These are phyloP conservation scores for Aphelocoma coerulescens DNA, from an alignment of 2,113 vertebrate species.

Conservation along the genomic window DNA sequence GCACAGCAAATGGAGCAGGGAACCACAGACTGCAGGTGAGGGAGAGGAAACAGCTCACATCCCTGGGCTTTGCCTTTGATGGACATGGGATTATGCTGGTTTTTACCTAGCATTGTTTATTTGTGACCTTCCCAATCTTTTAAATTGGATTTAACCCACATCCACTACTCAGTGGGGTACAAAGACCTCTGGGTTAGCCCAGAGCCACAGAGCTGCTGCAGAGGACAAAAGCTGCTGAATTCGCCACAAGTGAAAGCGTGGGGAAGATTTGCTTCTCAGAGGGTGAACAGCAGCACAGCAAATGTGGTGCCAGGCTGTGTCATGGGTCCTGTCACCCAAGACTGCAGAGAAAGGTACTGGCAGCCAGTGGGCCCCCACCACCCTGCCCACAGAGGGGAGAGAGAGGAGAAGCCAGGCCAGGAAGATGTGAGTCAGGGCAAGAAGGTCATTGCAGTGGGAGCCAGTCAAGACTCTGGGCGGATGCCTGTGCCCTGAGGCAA, in stretches of 20 bases:
- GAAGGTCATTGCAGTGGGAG: conserved; percentile 17
- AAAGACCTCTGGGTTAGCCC: not conserved
- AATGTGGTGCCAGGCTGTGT: not conserved
- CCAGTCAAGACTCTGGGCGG: not conserved
- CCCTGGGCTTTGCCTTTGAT: not conserved
- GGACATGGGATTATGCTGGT: not conserved
- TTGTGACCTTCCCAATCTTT: not conserved
- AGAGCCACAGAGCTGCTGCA: not conserved
- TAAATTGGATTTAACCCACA: not conserved
- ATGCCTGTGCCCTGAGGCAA: not conserved
- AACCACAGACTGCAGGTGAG: not conserved
- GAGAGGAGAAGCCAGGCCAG: not conserved
- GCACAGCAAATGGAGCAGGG: not conserved
- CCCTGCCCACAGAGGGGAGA: not conserved
- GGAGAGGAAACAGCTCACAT: not conserved
- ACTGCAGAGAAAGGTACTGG: not conserved
- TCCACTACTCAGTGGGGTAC: not conserved
- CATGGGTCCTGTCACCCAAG: not conserved
- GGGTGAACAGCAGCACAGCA: not conserved
- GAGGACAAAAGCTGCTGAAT: not conserved
- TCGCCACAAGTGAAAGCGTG: rapidly evolving
- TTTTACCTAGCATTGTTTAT: not conserved
- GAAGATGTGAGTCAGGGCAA: conserved; percentile 34
- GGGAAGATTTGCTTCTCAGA: not conserved
- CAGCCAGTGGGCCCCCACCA: not conserved